Base-by-base conservation (phyloP, 37 sponge, comb jelly and placozoan genomes). In the Chondrosia reniformis region DNA sequence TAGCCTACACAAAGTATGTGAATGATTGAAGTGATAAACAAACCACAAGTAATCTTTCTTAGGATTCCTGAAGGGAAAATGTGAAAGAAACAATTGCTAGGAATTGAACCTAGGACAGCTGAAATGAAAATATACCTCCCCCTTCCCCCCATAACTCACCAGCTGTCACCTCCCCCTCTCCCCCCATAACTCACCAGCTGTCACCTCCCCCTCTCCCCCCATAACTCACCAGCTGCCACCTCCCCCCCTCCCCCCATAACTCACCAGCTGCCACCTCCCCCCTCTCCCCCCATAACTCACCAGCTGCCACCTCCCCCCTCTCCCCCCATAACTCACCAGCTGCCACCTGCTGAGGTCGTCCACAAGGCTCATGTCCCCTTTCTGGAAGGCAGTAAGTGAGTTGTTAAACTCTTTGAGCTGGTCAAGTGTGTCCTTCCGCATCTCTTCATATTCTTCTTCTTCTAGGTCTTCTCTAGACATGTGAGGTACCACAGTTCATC, bases 331-430 rank as follows among this genome's bases (percentile, higher is more conserved):
- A 56, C 87, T 57, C 63, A 89, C 89, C 87, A 97, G 85, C 57
- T 93, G 92, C 92, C 88, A 87, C n/a, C 88, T 30, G 52, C 82
- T 85, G 27, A 97, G 67, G 34, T 94, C 91, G 75, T 95, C 87
- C 30, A 92, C 89, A 39, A 97, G 78, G 0, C 94, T 95, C 83
- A 92, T 87, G 81, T 95, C 76, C 3, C 99, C 99, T 15, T 80
- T 89, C 72, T 74, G 82, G 81, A 95, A 86, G 59, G 88, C 86
- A 24, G 71, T 72, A 2, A 97, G 89, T 59, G 93, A 95, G 43
- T 86, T 89, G 45, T 88, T 87, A 77, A 97, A 97, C 67, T 97
- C 95, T 67, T 88, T 92, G 46, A 97, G 77, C 80, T 97, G 95
- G 41, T 95, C 99, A 42, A 95, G 27, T 0, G 99, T 97, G 58